phyloP scores from a whole-genome alignment of 2,888 invertebrate genomes.

The Cecidostiba fungosa region DNA sequence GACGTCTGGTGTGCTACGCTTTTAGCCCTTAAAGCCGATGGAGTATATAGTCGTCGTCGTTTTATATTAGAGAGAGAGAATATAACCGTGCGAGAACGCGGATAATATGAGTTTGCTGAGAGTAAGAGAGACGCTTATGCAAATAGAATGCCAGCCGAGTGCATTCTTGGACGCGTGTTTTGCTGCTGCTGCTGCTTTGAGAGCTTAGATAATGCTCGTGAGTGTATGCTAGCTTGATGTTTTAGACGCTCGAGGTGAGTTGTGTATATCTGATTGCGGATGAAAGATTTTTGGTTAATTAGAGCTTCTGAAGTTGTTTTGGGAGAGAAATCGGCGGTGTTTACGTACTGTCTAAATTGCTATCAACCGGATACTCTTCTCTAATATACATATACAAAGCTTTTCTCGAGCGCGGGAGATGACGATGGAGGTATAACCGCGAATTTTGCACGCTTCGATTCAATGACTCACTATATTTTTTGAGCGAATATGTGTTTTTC shows the following conservation, averaged over 20 bases:
- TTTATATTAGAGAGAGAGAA: neutral
- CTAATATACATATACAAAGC: neutral
- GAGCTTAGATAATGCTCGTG: slow-evolving; percentile 15
- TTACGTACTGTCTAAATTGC: neutral
- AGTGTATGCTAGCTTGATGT: neutral
- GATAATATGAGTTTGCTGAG: slow-evolving; percentile 37
- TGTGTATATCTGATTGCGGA: neutral
- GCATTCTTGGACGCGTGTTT: slow-evolving; percentile 44
- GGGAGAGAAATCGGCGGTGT: neutral
- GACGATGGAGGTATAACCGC: neutral
- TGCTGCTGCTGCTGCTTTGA: neutral
- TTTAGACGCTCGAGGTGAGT: neutral
- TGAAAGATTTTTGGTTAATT: neutral
- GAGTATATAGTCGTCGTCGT: neutral
- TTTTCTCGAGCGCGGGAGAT: neutral
- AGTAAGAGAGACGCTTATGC: slow-evolving; percentile 39
- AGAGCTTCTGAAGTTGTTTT: neutral
- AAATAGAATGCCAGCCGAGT: slow-evolving; percentile 28
- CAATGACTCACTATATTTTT: slow-evolving; percentile 27
- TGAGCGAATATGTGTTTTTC: neutral
- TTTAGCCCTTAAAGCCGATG: neutral
- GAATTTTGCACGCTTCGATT: slow-evolving; percentile 21
- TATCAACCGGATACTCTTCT: neutral
- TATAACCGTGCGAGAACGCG: slow-evolving; percentile 12
- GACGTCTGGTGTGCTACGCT: neutral